Conservation (phyloP, 2,113 vertebrate genomes). For the Cheilinus undulatus region DNA sequence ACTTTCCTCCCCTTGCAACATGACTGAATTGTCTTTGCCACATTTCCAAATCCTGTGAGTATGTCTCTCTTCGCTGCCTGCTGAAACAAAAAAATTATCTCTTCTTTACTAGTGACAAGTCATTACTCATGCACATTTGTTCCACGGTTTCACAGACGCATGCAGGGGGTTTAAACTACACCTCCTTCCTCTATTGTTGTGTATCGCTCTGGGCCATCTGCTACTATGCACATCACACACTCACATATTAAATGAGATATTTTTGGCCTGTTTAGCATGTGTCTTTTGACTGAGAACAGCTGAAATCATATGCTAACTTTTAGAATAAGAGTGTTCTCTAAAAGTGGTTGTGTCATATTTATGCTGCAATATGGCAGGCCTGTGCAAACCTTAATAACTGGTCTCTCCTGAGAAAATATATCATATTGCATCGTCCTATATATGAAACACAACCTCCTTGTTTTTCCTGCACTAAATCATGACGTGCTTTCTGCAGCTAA, state of each 20-base stretch:
- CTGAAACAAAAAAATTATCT: conserved; percentile 41
- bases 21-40: conserved; percentile 26
- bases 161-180: conserved; percentile 11
- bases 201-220: conserved; percentile 49
- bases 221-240: conserved; percentile 30
- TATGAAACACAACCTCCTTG: neutral
- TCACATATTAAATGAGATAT: conserved; percentile 20
- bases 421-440: conserved; percentile 5
- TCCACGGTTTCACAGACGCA: conserved; percentile 20
- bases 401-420: conserved; percentile 7
- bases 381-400: neutral
- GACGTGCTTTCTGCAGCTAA: conserved; percentile 12
- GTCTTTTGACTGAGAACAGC: conserved; percentile 26
- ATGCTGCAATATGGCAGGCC: neutral
- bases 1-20: too few species aligned
- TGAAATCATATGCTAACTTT: conserved; percentile 4
- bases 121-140: conserved; percentile 47
- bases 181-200: conserved; percentile 17
- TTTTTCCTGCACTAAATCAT: conserved; percentile 21
- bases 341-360: neutral
- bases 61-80: conserved; percentile 9
- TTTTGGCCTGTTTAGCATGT: conserved; percentile 30
- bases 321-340: neutral
- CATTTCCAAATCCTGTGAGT: conserved; percentile 28
- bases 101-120: conserved; percentile 44